A percentile compares a stretch with the other conserved stretches of the same genome.
Conservation (phyloP, 2,113 vertebrate genomes). For the Sphaerodactylus townsendi region DNA sequence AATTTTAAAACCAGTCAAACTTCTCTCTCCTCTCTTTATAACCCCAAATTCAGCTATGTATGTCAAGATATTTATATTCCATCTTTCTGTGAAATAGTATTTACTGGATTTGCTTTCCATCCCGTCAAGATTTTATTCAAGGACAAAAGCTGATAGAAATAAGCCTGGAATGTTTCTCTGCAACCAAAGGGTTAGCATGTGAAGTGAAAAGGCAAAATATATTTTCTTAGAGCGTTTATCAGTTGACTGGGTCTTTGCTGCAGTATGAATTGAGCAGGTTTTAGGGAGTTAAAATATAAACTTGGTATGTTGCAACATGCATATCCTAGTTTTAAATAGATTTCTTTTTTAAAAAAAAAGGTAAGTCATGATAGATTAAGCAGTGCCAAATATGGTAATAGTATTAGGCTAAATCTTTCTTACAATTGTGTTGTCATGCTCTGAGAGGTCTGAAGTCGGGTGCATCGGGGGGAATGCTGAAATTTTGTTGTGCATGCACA, state of each 20-base stretch:
- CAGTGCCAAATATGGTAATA: constrained; percentile 75
- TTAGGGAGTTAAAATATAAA: constrained; percentile 66
- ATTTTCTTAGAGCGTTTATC: not conserved
- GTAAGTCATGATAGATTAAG: constrained; percentile 59
- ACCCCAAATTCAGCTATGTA: not conserved
- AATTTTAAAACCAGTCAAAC: not conserved
- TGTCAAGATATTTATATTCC: not conserved
- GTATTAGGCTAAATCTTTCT: constrained; percentile 66
- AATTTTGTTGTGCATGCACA: too few species aligned
- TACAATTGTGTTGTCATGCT: constrained; percentile 64
- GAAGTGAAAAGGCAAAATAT: not conserved
- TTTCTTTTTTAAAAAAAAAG: constrained; percentile 18
- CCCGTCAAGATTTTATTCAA: not conserved
- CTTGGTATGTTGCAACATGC: constrained; percentile 65
- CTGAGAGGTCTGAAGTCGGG: too few species aligned
- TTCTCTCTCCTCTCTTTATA: not conserved
- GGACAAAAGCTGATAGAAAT: not conserved
- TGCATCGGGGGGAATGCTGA: too few species aligned
- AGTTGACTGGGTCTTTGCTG: not conserved
- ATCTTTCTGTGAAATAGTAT: not conserved
- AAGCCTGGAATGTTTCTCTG: not conserved
- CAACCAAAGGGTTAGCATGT: constrained; percentile 5
- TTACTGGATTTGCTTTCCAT: not conserved
- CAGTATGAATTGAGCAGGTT: constrained; percentile 32
- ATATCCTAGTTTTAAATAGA: constrained; percentile 57